Evolutionary conservation across 1,140 invertebrate genomes (phyloP).

Genomic region (Papilio aristodemus): DNA sequence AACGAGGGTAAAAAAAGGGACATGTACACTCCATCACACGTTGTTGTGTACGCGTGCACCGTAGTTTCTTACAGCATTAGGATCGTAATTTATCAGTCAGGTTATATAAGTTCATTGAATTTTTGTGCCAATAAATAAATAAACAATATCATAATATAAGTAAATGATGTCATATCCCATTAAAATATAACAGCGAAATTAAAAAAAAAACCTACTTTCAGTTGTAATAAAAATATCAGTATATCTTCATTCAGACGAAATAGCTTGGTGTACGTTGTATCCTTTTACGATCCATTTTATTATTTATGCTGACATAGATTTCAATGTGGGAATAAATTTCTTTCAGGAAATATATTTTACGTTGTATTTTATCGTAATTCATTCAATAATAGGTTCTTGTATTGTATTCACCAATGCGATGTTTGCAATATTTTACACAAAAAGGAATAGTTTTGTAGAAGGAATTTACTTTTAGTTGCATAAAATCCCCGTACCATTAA

Average conservation of each 20-base stretch:
- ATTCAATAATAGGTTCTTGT: not conserved
- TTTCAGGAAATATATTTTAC: not conserved
- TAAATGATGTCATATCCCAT: no score
- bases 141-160: no score
- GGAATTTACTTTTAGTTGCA: no score
- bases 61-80: no score
- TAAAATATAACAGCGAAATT: no score
- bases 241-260: conserved; percentile 4
- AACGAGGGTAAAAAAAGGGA: not conserved
- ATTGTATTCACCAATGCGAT: not conserved
- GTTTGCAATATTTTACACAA: no score
- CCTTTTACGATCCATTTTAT: conserved; percentile 14
- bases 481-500: no score
- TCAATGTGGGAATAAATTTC: conserved; percentile 4
- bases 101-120: no score
- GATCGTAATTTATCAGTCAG: no score
- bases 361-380: conserved; percentile 3
- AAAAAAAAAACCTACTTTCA: not conserved
- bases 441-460: no score
- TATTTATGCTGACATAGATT: conserved; percentile 17
- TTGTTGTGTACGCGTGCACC: not conserved
- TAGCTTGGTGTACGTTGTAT: not conserved
- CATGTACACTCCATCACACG: not conserved
- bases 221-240: conserved; percentile 16
- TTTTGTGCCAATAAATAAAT: no score